These are phyloP conservation scores for Microctenopoma lineatum DNA, from an alignment of 2,797 vertebrate genomes.

Conservation along the genomic window DNA sequence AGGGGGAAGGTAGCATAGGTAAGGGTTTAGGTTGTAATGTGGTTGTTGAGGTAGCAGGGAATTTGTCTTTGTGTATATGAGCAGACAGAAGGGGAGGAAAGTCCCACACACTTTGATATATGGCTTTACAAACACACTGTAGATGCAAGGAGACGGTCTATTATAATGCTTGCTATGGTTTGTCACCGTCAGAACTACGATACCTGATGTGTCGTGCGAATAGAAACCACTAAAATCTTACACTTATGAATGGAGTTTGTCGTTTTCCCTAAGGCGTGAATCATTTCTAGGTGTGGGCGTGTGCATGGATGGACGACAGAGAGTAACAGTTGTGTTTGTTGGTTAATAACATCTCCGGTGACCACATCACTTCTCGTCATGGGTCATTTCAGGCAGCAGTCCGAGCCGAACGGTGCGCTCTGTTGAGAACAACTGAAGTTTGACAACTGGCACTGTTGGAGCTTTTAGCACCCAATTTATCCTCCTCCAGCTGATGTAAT, in stretches of 20 bases:
- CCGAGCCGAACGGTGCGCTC: conserved; percentile 18
- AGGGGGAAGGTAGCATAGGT: neutral
- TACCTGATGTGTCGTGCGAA: neutral
- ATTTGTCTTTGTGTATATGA: conserved; percentile 25
- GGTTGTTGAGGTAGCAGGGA: conserved; percentile 17
- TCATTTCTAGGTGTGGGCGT: neutral
- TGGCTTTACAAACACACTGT: conserved; percentile 20
- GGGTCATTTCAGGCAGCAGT: conserved; percentile 51
- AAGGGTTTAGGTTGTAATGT: conserved; percentile 19
- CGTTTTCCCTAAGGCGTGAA: neutral
- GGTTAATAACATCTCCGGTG: conserved; percentile 71
- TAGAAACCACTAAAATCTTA: neutral
- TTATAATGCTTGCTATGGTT: neutral
- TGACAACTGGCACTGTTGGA: conserved; percentile 58
- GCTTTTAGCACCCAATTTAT: conserved; percentile 69
- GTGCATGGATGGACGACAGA: conserved; percentile 13
- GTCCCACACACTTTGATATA: conserved; percentile 30
- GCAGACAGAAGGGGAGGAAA: conserved; percentile 37
- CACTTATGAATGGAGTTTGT: neutral
- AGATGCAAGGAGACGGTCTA: neutral
- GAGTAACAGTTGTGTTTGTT: conserved; percentile 60
- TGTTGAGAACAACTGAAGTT: conserved; percentile 48
- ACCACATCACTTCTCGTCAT: conserved; percentile 56
- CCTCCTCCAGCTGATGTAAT: conserved; percentile 59
- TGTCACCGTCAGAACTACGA: conserved; percentile 5